Conservation (phyloP, 2,113 vertebrate species). For the Anoplopoma fimbria region DNA sequence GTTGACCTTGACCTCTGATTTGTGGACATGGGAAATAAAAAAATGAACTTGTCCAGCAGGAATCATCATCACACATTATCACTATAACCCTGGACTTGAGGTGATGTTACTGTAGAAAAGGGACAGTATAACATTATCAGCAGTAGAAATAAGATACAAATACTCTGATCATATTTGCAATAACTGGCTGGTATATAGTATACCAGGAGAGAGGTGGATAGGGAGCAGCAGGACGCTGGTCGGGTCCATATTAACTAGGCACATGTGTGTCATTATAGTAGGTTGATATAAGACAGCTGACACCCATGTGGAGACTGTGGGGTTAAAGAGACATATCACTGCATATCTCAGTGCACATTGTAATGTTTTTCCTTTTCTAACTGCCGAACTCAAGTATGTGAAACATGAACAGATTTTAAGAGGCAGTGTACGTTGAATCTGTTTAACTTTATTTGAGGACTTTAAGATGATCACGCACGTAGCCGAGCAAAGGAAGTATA, state of each 20-base stretch:
- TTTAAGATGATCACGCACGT: background rate
- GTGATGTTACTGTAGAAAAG: background rate
- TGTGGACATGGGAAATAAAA: background rate
- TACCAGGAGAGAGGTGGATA: background rate
- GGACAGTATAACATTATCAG: background rate
- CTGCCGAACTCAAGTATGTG: background rate
- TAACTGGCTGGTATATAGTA: background rate
- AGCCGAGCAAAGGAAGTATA: background rate
- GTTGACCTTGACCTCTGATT: constrained; percentile 16
- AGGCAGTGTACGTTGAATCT: background rate
- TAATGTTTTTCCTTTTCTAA: constrained; percentile 1
- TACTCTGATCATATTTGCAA: background rate
- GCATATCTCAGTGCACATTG: background rate
- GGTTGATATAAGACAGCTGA: constrained; percentile 56
- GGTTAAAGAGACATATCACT: constrained; percentile 3
- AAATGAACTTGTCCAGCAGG: background rate
- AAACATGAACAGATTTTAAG: background rate
- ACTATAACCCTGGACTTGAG: background rate
- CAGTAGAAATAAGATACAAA: background rate
- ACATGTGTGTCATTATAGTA: constrained; percentile 56
- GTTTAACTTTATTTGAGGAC: constrained; percentile 1
- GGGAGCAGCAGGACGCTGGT: constrained; percentile 14
- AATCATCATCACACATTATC: constrained; percentile 11
- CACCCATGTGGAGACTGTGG: constrained; percentile 29
- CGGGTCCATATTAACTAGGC: constrained; percentile 37